These are phyloP conservation scores for Rhegmatorhina hoffmannsi DNA, from an alignment of 2,113 vertebrate genomes.

Conservation along the genomic window DNA sequence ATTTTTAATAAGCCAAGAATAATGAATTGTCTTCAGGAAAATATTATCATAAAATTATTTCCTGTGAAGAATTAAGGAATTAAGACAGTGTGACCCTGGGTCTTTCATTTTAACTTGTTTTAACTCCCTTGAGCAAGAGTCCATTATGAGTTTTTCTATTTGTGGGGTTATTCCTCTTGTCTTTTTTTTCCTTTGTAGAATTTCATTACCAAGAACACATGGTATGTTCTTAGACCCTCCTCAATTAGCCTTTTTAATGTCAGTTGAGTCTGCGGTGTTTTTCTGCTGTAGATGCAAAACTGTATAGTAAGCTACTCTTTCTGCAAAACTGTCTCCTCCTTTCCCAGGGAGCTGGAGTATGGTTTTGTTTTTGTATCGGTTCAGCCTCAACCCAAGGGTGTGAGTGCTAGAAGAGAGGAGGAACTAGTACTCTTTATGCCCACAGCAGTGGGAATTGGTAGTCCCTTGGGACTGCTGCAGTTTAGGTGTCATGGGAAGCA, in stretches of 20 bases:
- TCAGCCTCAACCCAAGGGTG: not conserved
- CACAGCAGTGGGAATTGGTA: not conserved
- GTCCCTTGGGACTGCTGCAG: not conserved
- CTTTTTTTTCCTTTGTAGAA: not conserved
- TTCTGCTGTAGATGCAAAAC: not conserved
- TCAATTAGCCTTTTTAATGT: not conserved
- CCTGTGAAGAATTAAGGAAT: not conserved
- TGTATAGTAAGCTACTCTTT: not conserved
- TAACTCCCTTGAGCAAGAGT: not conserved
- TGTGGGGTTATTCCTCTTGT: not conserved
- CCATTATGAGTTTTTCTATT: not conserved
- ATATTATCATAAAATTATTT: slow-evolving; percentile 17
- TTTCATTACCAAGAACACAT: not conserved
- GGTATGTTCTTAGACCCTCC: not conserved
- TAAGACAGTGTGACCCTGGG: not conserved
- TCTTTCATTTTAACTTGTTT: not conserved
- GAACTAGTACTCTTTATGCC: not conserved
- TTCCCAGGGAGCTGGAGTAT: not conserved
- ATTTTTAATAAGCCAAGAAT: slow-evolving; percentile 39
- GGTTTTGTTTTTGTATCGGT: not conserved
- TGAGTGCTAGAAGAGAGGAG: not conserved
- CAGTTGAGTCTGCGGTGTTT: not conserved
- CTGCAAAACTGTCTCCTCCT: not conserved
- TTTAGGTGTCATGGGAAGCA: not conserved
- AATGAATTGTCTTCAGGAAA: slow-evolving; percentile 16